Evolutionary conservation across 1,140 invertebrate genomes (phyloP).

Genomic region (Drosophila ogumai): DNA sequence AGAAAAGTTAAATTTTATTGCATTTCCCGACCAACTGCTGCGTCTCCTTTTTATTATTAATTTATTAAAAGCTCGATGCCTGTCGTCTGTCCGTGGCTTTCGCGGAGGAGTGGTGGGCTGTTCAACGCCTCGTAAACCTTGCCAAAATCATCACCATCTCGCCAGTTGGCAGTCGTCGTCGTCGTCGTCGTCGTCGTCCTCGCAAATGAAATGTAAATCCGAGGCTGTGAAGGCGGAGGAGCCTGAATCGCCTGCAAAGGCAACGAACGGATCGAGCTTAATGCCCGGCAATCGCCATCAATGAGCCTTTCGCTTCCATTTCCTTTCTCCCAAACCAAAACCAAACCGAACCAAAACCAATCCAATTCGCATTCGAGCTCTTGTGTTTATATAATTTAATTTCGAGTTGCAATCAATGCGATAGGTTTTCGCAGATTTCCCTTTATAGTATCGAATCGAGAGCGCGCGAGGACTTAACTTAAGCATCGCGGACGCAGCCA

Average conservation of each 20-base stretch:
- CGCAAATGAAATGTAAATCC: conserved; percentile 81
- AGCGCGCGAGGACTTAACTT: conserved; percentile 26
- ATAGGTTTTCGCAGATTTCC: conserved; percentile 66
- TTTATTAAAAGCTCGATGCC: conserved; percentile 73
- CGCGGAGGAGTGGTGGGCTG: conserved; percentile 15
- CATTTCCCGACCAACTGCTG: conserved; percentile 40
- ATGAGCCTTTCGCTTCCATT: conserved; percentile 39
- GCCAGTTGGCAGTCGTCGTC: conserved; percentile 16
- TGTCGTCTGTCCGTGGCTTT: conserved; percentile 39
- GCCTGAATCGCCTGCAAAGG: conserved; percentile 27
- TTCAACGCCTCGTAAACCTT: conserved; percentile 76
- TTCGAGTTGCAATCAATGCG: conserved; percentile 74
- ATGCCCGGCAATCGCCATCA: conserved; percentile 72
- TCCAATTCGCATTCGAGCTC: conserved; percentile 44
- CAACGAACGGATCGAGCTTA: conserved; percentile 55
- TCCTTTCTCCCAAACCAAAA: background rate
- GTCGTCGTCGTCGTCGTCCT: conserved; percentile 18
- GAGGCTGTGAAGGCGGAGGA: conserved; percentile 33
- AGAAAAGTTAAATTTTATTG: conserved; percentile 56
- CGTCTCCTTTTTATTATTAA: conserved; percentile 67
- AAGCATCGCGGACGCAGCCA: conserved; percentile 47
- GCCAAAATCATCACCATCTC: conserved; percentile 68
- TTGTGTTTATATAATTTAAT: conserved; percentile 81
- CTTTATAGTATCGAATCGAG: conserved; percentile 8
- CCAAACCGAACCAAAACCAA: conserved; percentile 2